A percentile compares a stretch with the other conserved stretches of the same genome.
These are phyloP conservation scores for Darevskia nairensis DNA, from an alignment of 2,797 vertebrate species.

Conservation along the genomic window DNA sequence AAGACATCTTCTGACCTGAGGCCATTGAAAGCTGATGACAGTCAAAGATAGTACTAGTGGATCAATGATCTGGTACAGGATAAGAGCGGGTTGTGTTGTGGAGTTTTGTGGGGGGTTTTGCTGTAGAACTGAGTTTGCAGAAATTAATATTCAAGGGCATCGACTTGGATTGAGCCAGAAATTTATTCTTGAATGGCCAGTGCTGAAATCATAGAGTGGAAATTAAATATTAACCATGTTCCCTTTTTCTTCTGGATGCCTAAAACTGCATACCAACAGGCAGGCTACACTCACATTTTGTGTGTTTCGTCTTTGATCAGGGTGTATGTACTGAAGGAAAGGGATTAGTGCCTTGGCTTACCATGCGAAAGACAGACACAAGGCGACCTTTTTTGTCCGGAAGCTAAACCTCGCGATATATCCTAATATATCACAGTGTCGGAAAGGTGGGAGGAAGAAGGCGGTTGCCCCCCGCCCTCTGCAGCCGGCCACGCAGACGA, in stretches of 20 bases:
- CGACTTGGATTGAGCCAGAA: neutral
- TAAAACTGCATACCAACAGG: neutral
- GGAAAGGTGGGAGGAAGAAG: no score
- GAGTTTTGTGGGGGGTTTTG: neutral
- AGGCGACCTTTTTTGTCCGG: no score
- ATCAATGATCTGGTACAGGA: neutral
- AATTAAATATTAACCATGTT: neutral
- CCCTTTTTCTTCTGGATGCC: neutral
- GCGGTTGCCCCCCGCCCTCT: no score
- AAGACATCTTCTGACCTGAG: neutral
- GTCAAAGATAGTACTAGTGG: neutral
- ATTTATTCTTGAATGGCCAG: neutral
- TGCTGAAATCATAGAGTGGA: neutral
- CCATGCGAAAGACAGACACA: no score
- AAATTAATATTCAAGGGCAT: neutral
- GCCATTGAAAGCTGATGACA: neutral
- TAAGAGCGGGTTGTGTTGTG: neutral
- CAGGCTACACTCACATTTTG: neutral
- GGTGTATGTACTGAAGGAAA: no score
- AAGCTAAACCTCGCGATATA: no score
- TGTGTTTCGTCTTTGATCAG: neutral
- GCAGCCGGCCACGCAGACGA: no score
- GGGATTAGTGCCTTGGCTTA: no score
- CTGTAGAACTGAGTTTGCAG: neutral
- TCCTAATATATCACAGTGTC: no score